Evolutionary conservation across 2,888 invertebrate genomes (phyloP).

Genomic region (Drosophila austrosaltans): DNA sequence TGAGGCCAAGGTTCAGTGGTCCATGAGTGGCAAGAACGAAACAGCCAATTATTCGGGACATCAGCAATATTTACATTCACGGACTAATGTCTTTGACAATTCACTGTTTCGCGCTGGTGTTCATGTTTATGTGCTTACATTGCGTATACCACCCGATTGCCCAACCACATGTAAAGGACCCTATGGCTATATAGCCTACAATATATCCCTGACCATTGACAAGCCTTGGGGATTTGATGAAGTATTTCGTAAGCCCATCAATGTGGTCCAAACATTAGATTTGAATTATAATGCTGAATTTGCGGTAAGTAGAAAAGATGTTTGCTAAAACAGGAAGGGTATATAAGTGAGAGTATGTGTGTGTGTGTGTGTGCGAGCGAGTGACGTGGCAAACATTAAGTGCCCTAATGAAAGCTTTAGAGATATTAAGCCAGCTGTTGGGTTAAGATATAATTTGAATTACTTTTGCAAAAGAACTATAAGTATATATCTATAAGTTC

Average conservation of each 20-base stretch:
- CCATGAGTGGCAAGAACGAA: slow-evolving; percentile 79
- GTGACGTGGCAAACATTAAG: slow-evolving; percentile 11
- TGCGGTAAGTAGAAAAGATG: slow-evolving; percentile 84
- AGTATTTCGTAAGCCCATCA: slow-evolving; percentile 85
- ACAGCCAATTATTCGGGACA: slow-evolving; percentile 79
- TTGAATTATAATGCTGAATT: slow-evolving; percentile 89
- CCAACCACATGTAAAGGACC: slow-evolving; percentile 91
- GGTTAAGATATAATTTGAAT: not conserved
- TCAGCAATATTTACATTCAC: slow-evolving; percentile 80
- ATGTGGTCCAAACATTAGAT: slow-evolving; percentile 90
- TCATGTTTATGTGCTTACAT: slow-evolving; percentile 90
- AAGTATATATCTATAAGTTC: no score
- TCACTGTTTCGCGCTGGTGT: slow-evolving; percentile 77
- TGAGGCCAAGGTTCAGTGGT: slow-evolving; percentile 81
- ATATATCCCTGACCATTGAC: slow-evolving; percentile 90
- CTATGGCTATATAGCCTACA: slow-evolving; percentile 90
- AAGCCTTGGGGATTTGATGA: slow-evolving; percentile 90
- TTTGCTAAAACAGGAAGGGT: not conserved
- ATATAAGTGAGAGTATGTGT: not conserved
- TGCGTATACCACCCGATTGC: slow-evolving; percentile 85
- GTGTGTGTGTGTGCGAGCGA: slow-evolving; percentile 12
- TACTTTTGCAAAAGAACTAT: not conserved
- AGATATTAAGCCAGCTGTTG: not conserved
- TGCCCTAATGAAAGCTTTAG: no score
- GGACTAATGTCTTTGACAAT: slow-evolving; percentile 77